Conservation (phyloP, 2,113 vertebrate species). For the Catharus fuscescens region DNA sequence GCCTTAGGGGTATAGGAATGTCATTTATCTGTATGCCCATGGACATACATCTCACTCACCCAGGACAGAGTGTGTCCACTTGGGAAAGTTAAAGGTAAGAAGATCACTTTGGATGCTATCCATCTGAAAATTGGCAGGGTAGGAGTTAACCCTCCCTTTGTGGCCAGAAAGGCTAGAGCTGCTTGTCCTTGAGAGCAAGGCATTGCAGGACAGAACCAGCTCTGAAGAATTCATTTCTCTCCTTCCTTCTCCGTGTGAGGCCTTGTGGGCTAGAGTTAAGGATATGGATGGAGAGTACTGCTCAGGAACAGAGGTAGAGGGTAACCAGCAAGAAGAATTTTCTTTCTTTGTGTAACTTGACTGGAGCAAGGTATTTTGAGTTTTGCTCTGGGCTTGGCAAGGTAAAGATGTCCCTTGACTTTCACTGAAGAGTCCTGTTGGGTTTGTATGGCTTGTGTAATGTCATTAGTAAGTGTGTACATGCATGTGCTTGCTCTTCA, state of each 20-base stretch:
- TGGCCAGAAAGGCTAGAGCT: constrained; percentile 36
- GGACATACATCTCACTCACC: not conserved
- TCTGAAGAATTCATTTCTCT: constrained; percentile 37
- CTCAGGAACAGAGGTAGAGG: not conserved
- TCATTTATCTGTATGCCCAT: not conserved
- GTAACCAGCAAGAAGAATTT: not conserved
- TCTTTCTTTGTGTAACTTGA: not conserved
- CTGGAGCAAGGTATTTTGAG: not conserved
- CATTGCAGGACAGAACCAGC: constrained; percentile 54
- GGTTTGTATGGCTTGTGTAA: not conserved
- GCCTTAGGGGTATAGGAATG: not conserved
- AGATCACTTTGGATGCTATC: constrained; percentile 25
- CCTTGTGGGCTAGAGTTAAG: not conserved
- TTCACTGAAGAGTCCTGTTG: not conserved
- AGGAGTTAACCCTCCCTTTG: constrained; percentile 51
- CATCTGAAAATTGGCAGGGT: constrained; percentile 39
- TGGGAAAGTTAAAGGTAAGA: constrained; percentile 33
- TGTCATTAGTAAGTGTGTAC: not conserved
- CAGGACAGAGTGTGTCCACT: not conserved
- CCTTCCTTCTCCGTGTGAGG: not conserved
- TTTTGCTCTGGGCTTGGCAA: constrained; percentile 9
- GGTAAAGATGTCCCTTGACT: not conserved
- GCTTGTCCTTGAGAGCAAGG: constrained; percentile 37
- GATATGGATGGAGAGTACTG: not conserved
- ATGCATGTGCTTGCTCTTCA: not conserved